phyloP scores from a whole-genome alignment of 2,797 vertebrate genomes.

The Enteromius trimaculatus region DNA sequence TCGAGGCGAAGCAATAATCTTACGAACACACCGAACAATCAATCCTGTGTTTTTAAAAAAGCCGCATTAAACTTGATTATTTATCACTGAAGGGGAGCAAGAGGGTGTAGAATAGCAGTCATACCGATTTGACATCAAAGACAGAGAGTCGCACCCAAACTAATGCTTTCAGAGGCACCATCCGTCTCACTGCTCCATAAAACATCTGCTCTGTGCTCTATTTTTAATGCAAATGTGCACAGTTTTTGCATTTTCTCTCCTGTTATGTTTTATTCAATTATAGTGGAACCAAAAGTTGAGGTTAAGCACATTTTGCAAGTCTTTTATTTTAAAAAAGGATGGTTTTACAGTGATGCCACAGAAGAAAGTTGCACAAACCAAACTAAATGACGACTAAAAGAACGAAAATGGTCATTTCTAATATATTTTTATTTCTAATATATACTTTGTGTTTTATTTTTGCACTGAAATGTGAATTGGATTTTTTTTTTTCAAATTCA shows the following conservation, averaged over 20 bases:
- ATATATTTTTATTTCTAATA: neutral
- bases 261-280: neutral
- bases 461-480: neutral
- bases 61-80: neutral
- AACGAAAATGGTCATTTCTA: too few species aligned
- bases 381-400: neutral
- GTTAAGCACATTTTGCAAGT: neutral
- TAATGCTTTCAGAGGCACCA: neutral
- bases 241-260: neutral
- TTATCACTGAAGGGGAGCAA: neutral
- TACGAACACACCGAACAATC: slow-evolving; percentile 1
- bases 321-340: neutral
- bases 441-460: neutral
- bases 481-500: too few species aligned
- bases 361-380: neutral
- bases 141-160: slow-evolving; percentile 2
- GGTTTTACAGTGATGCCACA: neutral
- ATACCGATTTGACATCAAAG: neutral
- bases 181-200: neutral
- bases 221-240: neutral
- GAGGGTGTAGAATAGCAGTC: neutral
- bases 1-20: slow-evolving; percentile 21
- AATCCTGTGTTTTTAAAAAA: neutral
- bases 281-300: neutral
- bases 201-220: neutral